Evolutionary conservation across 2,888 invertebrate species (phyloP), one percentile per base, ranked within the genome.

Genomic region (Drosophila rubida): DNA sequence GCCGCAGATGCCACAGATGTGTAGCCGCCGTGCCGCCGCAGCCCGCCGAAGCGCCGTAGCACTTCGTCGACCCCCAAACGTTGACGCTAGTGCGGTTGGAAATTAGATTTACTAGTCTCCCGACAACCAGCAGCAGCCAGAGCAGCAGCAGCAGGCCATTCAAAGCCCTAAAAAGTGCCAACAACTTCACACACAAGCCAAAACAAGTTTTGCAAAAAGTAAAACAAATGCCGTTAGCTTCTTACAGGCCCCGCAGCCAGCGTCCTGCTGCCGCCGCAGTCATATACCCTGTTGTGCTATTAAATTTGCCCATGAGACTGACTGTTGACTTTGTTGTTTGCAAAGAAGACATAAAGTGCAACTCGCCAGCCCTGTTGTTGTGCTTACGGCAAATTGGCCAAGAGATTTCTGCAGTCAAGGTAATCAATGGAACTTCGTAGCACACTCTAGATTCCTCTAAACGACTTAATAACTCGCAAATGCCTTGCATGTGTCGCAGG

Each of bases 31-130:
- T 19, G 19, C 3, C 50, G 71, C 51, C 61, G 41, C 48, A 66
- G 22, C 70, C 44, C 41, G 58, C 16, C 27, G 22, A 48, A 35
- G 44, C 57, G 45, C 30, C 4, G 7, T 4, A 32, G 32, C 32
- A n/a, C 11, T n/a, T n/a, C n/a, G n/a, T n/a, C n/a, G n/a, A n/a
- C n/a, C n/a, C n/a, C n/a, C n/a, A n/a, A n/a, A n/a, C 32, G 39
- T 32, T 32, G 16, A 30, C 46, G 30, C 55, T 42, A 62, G 68
- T 78, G 85, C 46, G 87, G 87, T 70, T 85, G 66, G 80, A 82
- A 82, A 82, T 82, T 82, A 87, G 86, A 87, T 87, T 82, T 87
- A 73, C 87, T 82, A 75, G 72, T 73, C 80, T 73, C 58, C 50
- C 65, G 67, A 53, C 67, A 75, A 37, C 46, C 60, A 62, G n/a